Conservation (phyloP, 2,888 invertebrate genomes). For the Thymelicus acteon region DNA sequence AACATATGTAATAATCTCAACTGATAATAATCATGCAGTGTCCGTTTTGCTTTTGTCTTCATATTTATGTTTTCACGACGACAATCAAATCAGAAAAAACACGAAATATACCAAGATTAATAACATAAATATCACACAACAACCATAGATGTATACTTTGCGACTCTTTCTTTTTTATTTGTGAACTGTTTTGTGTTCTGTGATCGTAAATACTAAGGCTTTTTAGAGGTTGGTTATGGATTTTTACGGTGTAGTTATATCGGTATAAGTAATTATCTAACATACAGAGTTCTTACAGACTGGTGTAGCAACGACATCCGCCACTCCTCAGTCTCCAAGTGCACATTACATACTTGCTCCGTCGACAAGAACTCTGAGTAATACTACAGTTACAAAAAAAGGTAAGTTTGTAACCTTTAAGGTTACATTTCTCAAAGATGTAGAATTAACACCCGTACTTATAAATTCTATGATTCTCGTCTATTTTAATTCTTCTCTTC, state of each 20-base stretch:
- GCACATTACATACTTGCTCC: conserved; percentile 79
- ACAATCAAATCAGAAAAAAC: too few species aligned
- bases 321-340: conserved; percentile 79
- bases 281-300: conserved; percentile 48
- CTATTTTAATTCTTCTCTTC: too few species aligned
- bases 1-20: neutral
- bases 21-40: too few species aligned
- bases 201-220: too few species aligned
- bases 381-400: conserved; percentile 78
- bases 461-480: too few species aligned
- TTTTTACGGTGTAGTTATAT: neutral
- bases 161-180: too few species aligned
- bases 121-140: too few species aligned
- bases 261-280: conserved; percentile 19
- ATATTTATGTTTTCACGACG: too few species aligned
- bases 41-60: too few species aligned
- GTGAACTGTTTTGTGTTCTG: too few species aligned
- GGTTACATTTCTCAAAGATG: neutral
- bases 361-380: conserved; percentile 70
- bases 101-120: too few species aligned
- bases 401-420: conserved; percentile 55
- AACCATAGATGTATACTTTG: too few species aligned
- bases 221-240: conserved; percentile 2
- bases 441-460: neutral
- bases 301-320: conserved; percentile 68